These are phyloP conservation scores for Meiosimyza platycephala DNA, from an alignment of 2,888 invertebrate species.

Conservation along the genomic window DNA sequence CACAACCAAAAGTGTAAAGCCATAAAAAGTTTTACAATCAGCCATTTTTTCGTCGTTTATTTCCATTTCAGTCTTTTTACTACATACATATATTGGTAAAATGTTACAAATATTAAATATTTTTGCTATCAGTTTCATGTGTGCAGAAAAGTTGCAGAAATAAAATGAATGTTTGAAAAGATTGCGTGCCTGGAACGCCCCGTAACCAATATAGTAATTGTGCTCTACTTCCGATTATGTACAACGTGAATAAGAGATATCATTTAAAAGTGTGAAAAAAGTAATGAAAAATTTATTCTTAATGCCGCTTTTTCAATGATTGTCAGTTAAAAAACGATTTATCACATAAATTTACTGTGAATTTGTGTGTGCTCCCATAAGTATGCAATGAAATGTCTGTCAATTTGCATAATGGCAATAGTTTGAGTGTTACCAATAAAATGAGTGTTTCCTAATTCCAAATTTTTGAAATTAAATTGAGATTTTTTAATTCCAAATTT, in stretches of 20 bases:
- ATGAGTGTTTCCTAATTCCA: no score
- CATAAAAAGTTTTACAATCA: no score
- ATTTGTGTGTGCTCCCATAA: neutral
- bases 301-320: neutral
- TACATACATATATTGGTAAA: no score
- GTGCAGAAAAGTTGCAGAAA: neutral
- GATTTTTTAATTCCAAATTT: no score
- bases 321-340: constrained; percentile 7
- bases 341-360: neutral
- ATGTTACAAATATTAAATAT: neutral
- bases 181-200: constrained; percentile 9
- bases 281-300: neutral
- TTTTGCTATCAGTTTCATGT: constrained; percentile 9
- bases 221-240: no score
- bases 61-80: no score
- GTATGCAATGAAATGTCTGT: constrained; percentile 22
- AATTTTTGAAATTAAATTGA: no score
- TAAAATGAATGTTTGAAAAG: neutral
- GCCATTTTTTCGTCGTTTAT: no score
- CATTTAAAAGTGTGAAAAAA: neutral
- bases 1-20: no score
- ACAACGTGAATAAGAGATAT: no score
- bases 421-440: no score
- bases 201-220: neutral
- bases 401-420: neutral